These are phyloP conservation scores for Netelia fuscicornis DNA, from an alignment of 2,888 invertebrate species.

Conservation along the genomic window DNA sequence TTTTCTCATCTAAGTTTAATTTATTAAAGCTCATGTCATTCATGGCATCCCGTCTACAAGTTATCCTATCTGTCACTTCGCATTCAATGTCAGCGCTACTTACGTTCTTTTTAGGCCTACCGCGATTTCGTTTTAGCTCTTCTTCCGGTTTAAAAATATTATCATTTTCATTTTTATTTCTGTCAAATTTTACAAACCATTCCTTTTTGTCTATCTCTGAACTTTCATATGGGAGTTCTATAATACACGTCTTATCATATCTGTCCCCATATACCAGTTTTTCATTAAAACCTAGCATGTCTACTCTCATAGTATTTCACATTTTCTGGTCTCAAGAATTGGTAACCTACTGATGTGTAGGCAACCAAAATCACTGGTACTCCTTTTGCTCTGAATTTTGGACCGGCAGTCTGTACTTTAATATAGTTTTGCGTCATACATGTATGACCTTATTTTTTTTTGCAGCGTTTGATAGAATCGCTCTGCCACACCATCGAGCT, in stretches of 20 bases:
- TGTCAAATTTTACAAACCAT: slow-evolving; percentile 49
- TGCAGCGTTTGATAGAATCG: slow-evolving; percentile 60
- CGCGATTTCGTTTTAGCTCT: slow-evolving; percentile 56
- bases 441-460: slow-evolving; percentile 33
- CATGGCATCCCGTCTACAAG: not conserved
- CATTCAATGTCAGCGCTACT: too few species aligned
- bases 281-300: slow-evolving; percentile 69
- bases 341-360: slow-evolving; percentile 61
- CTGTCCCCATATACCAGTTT: slow-evolving; percentile 68
- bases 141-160: slow-evolving; percentile 58
- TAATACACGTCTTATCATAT: slow-evolving; percentile 48
- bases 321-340: slow-evolving; percentile 60
- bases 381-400: slow-evolving; percentile 47
- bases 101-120: slow-evolving; percentile 50
- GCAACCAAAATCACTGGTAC: slow-evolving; percentile 47
- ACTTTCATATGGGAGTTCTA: slow-evolving; percentile 1
- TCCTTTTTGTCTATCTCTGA: slow-evolving; percentile 41
- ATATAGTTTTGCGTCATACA: slow-evolving; percentile 55
- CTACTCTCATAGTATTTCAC: slow-evolving; percentile 64
- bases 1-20: too few species aligned
- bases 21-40: not conserved
- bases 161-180: slow-evolving; percentile 31
- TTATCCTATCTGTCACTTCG: too few species aligned
- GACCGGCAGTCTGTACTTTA: slow-evolving; percentile 40
- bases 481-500: slow-evolving; percentile 66